Conservation (phyloP, 2,888 invertebrate species). For the Thyatira batis region DNA sequence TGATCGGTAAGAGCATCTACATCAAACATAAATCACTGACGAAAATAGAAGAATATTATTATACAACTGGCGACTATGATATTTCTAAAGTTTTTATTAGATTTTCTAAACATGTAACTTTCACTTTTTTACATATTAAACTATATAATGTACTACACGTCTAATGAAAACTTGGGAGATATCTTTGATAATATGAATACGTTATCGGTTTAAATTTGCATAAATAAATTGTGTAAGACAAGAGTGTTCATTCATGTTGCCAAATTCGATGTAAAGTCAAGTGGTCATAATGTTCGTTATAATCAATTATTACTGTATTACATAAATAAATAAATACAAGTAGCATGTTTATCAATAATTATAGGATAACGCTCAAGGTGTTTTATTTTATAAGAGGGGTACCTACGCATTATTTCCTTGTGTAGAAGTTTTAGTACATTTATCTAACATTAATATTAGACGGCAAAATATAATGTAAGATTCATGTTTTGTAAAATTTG, state of each 20-base stretch:
- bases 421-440: slow-evolving; percentile 52
- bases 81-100: slow-evolving; percentile 22
- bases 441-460: slow-evolving; percentile 27
- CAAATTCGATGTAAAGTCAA: slow-evolving; percentile 73
- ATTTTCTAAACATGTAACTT: slow-evolving; percentile 15
- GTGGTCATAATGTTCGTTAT: slow-evolving; percentile 68
- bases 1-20: slow-evolving; percentile 27
- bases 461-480: slow-evolving; percentile 31
- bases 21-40: slow-evolving; percentile 6
- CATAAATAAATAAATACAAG: slow-evolving; percentile 52
- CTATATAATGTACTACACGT: slow-evolving; percentile 4
- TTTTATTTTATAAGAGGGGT: slow-evolving; percentile 69
- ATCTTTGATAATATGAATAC: slow-evolving; percentile 16
- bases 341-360: slow-evolving; percentile 75
- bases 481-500: slow-evolving; percentile 61
- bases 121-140: slow-evolving; percentile 17
- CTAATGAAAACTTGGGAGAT: slow-evolving; percentile 19
- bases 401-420: slow-evolving; percentile 59
- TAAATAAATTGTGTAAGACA: slow-evolving; percentile 40
- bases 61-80: slow-evolving; percentile 4
- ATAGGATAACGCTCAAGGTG: slow-evolving; percentile 78
- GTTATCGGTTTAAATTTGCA: slow-evolving; percentile 30
- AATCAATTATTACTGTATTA: slow-evolving; percentile 69
- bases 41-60: slow-evolving; percentile 15
- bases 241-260: slow-evolving; percentile 78